Conservation (phyloP, 1,140 invertebrate species). For the Gryon sp. region DNA sequence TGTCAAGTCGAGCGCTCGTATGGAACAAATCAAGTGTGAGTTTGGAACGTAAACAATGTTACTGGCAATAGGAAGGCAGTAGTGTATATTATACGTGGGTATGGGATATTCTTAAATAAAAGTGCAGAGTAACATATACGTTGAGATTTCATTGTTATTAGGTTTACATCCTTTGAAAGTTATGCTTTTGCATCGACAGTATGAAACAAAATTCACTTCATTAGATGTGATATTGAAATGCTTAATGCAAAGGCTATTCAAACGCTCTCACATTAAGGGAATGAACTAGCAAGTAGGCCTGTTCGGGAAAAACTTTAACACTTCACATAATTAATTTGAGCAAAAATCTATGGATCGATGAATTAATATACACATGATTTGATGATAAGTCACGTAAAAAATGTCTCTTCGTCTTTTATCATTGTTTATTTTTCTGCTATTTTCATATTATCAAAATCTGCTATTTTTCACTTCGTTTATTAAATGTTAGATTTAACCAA, state of each 20-base stretch:
- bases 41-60: too few relatives aligned
- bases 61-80: too few relatives aligned
- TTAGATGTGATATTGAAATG: conserved; percentile 6
- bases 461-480: too few relatives aligned
- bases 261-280: conserved; percentile 1
- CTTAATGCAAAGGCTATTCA: conserved; percentile 8
- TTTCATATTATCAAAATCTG: too few relatives aligned
- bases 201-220: conserved; percentile 3
- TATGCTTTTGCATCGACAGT: not conserved
- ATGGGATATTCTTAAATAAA: too few relatives aligned
- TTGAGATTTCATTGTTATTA: too few relatives aligned
- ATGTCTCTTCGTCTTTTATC: not conserved
- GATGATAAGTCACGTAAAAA: not conserved
- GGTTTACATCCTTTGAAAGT: not conserved
- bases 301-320: not conserved
- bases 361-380: not conserved
- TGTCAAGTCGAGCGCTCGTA: too few relatives aligned
- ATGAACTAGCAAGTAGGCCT: not conserved
- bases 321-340: conserved; percentile 4
- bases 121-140: too few relatives aligned
- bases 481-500: too few relatives aligned
- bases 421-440: too few relatives aligned
- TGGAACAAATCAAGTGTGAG: too few relatives aligned
- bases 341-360: conserved; percentile 2
- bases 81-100: too few relatives aligned